Evolutionary conservation across 2,797 vertebrate species (phyloP), one percentile per base, ranked within the genome.

Genomic region (Enteromius mattozi): DNA sequence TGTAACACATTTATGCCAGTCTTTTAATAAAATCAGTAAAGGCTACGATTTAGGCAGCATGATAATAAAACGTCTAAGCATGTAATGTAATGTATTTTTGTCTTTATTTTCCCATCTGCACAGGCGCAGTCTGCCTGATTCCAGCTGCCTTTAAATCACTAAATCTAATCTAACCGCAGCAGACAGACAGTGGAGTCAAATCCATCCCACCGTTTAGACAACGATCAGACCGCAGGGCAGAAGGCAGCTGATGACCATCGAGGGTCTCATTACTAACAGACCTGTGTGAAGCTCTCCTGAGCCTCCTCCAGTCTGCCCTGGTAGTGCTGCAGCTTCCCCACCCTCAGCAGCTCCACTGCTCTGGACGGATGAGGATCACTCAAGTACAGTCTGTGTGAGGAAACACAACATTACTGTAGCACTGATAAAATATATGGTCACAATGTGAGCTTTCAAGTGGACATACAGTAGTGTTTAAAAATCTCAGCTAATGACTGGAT

Each of bases 311-410:
- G 91, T 89, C 93, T 92, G 78, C 90, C 94, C 87, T 96, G 94
- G 82, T 94, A 94, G 85, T 97, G 93, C 89, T 98, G 97, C 81
- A 99, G 91, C 82, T 99, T 99, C 80, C 96, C 97, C 1, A 99
- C 95, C 89, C 97, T 95, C 93, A 97, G 96, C 83, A 98, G 93
- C 91, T 99, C 97, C 78, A 99, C 88, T 2, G 95, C 97, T 79
- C 95, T 93, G 85, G 96, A 95, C 0, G 98, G 98, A 89, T 99
- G 97, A 91, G 95, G 96, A 83, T 96, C 95, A 1, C 95, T 92
- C 89, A 93, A 98, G 88, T 98, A 97, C 2, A 94, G 78, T 78
- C 98, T 99, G 88, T 8, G 86, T 70, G 14, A 71, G 35, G 77
- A 89, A 82, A 85, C 80, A 80, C 35, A 88, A 63, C 19, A 70